A percentile compares a stretch with the other conserved stretches of the same genome.
Conservation (phyloP, 2,797 vertebrate species). For the Furcifer pardalis region DNA sequence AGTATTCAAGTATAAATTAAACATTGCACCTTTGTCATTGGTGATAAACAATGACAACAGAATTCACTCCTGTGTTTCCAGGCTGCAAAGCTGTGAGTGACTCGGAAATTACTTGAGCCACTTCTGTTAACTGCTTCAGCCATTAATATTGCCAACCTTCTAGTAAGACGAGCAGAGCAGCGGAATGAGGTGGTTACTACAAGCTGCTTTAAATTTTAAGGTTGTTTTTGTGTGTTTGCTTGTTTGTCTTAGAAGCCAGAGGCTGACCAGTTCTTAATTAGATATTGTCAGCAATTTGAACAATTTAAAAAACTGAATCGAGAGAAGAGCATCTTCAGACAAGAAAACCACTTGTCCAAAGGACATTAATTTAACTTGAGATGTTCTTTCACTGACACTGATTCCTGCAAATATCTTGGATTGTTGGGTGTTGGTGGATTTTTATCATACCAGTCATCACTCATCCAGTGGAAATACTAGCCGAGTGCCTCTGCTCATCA, state of each 20-base stretch:
- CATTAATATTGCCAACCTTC: conserved; percentile 34
- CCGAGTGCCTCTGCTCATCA: conserved; percentile 90
- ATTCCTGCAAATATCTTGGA: conserved; percentile 66
- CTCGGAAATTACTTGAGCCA: conserved; percentile 33
- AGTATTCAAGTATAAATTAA: conserved; percentile 32
- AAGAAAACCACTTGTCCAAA: conserved; percentile 59
- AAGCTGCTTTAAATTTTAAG: conserved; percentile 62
- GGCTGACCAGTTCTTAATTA: conserved; percentile 45
- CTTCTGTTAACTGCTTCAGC: conserved; percentile 18
- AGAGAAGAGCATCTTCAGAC: conserved; percentile 54
- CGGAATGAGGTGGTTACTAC: conserved; percentile 67
- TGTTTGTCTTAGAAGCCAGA: conserved; percentile 13
- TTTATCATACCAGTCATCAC: conserved; percentile 74
- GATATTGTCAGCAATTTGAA: conserved; percentile 60
- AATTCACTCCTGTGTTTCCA: conserved; percentile 51
- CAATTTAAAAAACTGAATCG: conserved; percentile 15
- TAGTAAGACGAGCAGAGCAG: conserved; percentile 60
- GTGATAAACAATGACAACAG: conserved; percentile 18
- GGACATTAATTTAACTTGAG: conserved; percentile 57
- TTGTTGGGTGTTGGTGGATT: conserved; percentile 41
- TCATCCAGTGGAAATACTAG: conserved; percentile 93
- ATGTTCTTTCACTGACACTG: conserved; percentile 66
- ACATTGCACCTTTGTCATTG: conserved; percentile 37
- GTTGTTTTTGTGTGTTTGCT: conserved; percentile 5
- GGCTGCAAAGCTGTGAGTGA: conserved; percentile 30